These are phyloP conservation scores for Anoplius nigerrimus DNA, from an alignment of 2,888 invertebrate genomes.

Conservation along the genomic window DNA sequence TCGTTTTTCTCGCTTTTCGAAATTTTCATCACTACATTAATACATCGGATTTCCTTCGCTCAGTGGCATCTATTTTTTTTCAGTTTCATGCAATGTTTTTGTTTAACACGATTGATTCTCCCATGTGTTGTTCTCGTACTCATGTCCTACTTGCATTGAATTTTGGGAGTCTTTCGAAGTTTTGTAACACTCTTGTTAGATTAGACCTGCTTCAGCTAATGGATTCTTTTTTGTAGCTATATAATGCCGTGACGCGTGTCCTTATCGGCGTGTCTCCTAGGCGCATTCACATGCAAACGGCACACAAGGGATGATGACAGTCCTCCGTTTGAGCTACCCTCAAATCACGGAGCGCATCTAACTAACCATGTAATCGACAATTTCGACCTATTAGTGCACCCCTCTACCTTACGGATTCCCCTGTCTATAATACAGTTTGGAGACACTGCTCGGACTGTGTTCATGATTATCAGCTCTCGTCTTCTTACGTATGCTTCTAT, in stretches of 20 bases:
- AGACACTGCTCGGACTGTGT: background rate
- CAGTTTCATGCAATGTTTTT: too few species aligned
- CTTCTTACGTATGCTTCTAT: conserved; percentile 1
- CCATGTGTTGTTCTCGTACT: too few species aligned
- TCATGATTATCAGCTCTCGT: conserved; percentile 36
- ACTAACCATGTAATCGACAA: conserved; percentile 74
- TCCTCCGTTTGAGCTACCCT: conserved; percentile 58
- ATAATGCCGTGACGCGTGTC: conserved; percentile 24
- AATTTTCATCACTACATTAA: too few species aligned
- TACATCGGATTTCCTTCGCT: too few species aligned
- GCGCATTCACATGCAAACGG: conserved; percentile 27
- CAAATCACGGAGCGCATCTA: conserved; percentile 71
- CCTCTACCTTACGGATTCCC: conserved; percentile 31
- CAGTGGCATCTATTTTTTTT: too few species aligned
- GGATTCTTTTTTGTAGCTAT: background rate
- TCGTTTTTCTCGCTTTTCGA: too few species aligned
- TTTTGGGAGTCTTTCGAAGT: too few species aligned
- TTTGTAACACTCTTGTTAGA: too few species aligned
- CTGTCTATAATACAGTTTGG: conserved; percentile 23
- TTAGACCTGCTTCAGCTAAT: too few species aligned
- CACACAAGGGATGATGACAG: conserved; percentile 53
- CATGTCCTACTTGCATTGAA: too few species aligned
- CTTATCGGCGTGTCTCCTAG: conserved; percentile 24
- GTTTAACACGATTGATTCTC: too few species aligned
- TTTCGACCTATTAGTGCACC: conserved; percentile 65